A percentile compares a stretch with the other conserved stretches of the same genome.
Evolutionary conservation across 2,113 vertebrate species (phyloP).

Genomic region (Xerus inauris): DNA sequence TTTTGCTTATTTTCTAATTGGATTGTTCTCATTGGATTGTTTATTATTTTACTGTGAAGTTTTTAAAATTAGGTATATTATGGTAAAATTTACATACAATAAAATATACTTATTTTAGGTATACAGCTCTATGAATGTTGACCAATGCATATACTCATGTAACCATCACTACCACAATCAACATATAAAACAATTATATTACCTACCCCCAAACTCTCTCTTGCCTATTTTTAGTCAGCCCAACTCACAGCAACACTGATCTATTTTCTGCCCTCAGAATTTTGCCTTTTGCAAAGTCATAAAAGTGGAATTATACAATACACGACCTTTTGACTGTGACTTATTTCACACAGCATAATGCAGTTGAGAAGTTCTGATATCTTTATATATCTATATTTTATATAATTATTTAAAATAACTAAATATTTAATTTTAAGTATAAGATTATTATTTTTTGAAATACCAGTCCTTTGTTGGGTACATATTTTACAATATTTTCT

Average conservation of each 20-base stretch:
- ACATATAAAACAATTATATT: not conserved
- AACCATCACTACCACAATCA: not conserved
- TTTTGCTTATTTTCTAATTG: not conserved
- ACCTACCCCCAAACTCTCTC: not conserved
- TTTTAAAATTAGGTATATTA: not conserved
- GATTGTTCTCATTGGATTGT: not conserved
- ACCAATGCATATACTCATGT: not conserved
- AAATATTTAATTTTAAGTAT: not conserved
- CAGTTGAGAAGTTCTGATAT: not conserved
- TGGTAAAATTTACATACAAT: not conserved
- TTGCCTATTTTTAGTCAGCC: not conserved
- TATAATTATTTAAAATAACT: not conserved
- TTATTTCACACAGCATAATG: not conserved
- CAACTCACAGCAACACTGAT: not conserved
- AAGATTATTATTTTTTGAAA: not conserved
- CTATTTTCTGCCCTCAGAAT: not conserved
- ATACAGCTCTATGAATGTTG: not conserved
- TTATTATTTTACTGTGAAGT: not conserved
- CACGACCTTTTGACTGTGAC: not conserved
- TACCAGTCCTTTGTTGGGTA: not conserved
- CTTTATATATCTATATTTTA: not conserved
- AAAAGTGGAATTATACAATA: not conserved
- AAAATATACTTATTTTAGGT: not conserved
- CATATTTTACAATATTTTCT: not conserved
- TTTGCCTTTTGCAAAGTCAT: not conserved